Evolutionary conservation across 1,140 invertebrate species (phyloP).

Genomic region (Popillia japonica): DNA sequence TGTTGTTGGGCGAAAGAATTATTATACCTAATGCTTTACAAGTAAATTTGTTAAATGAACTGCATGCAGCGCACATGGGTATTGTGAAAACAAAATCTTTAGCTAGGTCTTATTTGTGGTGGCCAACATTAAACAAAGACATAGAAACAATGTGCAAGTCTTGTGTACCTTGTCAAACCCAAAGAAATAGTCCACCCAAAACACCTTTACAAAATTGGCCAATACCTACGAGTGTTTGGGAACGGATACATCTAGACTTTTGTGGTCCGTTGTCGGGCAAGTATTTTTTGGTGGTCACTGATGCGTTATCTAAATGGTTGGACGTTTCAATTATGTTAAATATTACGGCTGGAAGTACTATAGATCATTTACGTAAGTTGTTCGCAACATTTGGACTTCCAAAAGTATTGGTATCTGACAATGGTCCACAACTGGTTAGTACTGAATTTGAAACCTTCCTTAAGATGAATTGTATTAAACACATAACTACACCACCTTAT

Average conservation of each 20-base stretch:
- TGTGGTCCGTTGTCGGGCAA: slow-evolving; percentile 58
- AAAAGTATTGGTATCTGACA: no score
- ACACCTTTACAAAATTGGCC: background rate
- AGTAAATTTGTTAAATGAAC: slow-evolving; percentile 40
- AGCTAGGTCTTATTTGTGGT: slow-evolving; percentile 61
- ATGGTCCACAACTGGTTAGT: slow-evolving; percentile 51
- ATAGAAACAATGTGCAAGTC: slow-evolving; percentile 8
- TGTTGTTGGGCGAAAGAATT: slow-evolving; percentile 16
- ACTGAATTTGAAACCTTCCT: slow-evolving; percentile 54
- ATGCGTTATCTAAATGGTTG: slow-evolving; percentile 60
- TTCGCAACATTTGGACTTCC: no score
- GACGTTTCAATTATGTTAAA: slow-evolving; percentile 52
- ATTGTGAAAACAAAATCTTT: slow-evolving; percentile 59
- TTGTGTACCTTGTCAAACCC: slow-evolving; percentile 18
- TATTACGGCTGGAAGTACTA: no score
- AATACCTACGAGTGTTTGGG: slow-evolving; percentile 44
- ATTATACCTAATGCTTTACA: slow-evolving; percentile 9
- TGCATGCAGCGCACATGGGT: slow-evolving; percentile 57
- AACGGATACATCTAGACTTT: slow-evolving; percentile 64
- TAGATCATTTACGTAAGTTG: no score
- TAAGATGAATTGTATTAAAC: slow-evolving; percentile 51
- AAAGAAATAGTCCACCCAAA: background rate
- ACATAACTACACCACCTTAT: no score
- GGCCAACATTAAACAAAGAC: slow-evolving; percentile 49
- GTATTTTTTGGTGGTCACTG: slow-evolving; percentile 60